Evolutionary conservation across 2,113 vertebrate genomes (phyloP), one percentile per base, ranked within the genome.

Genomic region (Syrmaticus mikado): DNA sequence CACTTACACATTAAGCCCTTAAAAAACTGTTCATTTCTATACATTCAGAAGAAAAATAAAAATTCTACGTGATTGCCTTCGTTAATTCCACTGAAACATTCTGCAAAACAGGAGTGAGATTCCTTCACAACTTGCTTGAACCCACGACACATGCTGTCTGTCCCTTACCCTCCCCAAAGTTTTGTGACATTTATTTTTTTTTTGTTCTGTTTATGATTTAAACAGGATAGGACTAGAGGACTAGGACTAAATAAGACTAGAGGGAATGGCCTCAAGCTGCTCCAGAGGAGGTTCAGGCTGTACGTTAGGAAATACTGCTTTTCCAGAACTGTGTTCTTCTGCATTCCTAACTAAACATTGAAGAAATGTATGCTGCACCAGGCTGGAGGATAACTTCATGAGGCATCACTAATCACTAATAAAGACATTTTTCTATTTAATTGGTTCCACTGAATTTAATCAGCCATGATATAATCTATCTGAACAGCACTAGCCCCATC

Each of bases 381-480:
- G 30, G 11, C 30, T 43, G 67, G 6, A 11, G 8, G 6, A 5
- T 57, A 34, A 53, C 71, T 81, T 88, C 67, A 68, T 4, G 32
- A 87, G 16, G 65, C 38, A 88, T 43, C 24, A 28, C 48, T 66
- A 73, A 88, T 43, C 24, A 28, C 48, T 66, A 73, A 24, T 34
- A 81, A 2, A 92, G 18, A 70, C 22, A 61, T 17, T 89, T 46
- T 89, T 24, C 68, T 81, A 43, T 64, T 86, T 25, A 78, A 64
- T 0, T 71, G 18, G 73, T 60, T 85, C 17, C 18, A 64, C 5
- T 46, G 36, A 55, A 58, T 73, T 79, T 71, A 38, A 79, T 48
- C 36, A 70, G 45, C 8, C 36, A 53, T 0, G 0, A 14, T 77
- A 20, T 5, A 79, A 53, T 22, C 62, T 70, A 68, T 92, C 24